A percentile compares a stretch with the other conserved stretches of the same genome.
Conservation (phyloP, 2,797 vertebrate species). For the Sitta carolinensis region DNA sequence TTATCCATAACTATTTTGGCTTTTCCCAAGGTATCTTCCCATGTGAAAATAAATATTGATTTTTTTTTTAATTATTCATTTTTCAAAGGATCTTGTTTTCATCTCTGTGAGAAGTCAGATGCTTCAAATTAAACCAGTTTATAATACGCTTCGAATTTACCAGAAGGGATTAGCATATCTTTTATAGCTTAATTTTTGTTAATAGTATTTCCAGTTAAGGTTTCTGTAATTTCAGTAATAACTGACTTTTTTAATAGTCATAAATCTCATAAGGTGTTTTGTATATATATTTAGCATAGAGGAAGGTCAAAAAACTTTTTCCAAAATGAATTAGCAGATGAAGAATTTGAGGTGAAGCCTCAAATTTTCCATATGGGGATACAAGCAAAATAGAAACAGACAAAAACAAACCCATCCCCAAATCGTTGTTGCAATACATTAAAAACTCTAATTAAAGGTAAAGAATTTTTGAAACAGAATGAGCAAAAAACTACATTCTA, state of each 20-base stretch:
- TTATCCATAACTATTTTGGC: neutral
- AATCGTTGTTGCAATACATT: neutral
- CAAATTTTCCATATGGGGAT: neutral
- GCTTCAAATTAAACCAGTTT: neutral
- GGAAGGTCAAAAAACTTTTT: neutral
- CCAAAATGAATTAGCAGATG: neutral
- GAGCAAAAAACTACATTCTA: neutral
- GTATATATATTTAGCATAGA: neutral
- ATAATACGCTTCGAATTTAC: neutral
- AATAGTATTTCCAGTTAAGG: neutral
- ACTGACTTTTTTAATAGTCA: neutral
- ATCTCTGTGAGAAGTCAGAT: neutral
- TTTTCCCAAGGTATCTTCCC: neutral
- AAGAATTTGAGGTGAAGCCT: neutral
- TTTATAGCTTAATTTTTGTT: neutral
- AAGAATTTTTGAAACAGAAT: neutral
- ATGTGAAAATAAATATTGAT: neutral
- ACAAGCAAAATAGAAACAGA: neutral
- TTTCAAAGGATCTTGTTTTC: neutral
- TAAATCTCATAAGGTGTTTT: neutral
- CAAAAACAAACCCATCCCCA: rapidly evolving
- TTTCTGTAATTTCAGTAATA: neutral
- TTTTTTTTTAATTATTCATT: neutral
- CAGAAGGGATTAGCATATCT: neutral
- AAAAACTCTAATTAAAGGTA: neutral